Base-by-base conservation (phyloP, 2,888 invertebrate genomes). In the Tachina lurida region DNA sequence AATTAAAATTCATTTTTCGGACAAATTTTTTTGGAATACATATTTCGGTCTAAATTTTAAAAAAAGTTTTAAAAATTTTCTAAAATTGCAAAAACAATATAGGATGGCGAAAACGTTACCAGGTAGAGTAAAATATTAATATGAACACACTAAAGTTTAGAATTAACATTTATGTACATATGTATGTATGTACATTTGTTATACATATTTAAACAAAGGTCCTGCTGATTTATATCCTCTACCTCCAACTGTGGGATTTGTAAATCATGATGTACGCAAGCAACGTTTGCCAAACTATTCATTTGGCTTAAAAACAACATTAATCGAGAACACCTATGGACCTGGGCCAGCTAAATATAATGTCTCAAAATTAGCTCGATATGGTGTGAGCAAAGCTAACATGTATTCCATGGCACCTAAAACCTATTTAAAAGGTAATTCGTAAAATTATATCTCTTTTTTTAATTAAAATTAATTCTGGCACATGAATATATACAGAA, bases 201-300 rank as follows among this genome's bases (percentile, higher is more conserved):
- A n/a, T 49, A 15, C 13, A n/a, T 43, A 43, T 70, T 15, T 15
- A 68, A 58, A 65, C 47, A 13, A 39, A 91, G 95, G 95, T 75
- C 95, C 95, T 86, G 95, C 95, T 31, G 94, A 95, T 88, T 94
- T 93, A 41, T 95, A 95, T 88, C 89, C 91, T 88, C 91, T 95
- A 58, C 95, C 94, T 17, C 90, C 94, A 2, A 93, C 94, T 10
- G 93, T 94, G 9, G 95, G 95, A 5, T 95, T 93, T 87, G 90
- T 93, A 0, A 91, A 93, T 10, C 95, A 95, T 89, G 95, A 95
- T 90, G 90, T 92, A n/a, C 93, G 94, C 0, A 93, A 93, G 62
- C 92, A 93, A 79, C 92, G 95, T 43, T 92, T 93, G 89, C 95
- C 93, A 0, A 91, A 91, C 75, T 93, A 91, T 84, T 91, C 93